These are phyloP conservation scores for Ptyas mucosa DNA, from an alignment of 2,113 vertebrate genomes.

Conservation along the genomic window DNA sequence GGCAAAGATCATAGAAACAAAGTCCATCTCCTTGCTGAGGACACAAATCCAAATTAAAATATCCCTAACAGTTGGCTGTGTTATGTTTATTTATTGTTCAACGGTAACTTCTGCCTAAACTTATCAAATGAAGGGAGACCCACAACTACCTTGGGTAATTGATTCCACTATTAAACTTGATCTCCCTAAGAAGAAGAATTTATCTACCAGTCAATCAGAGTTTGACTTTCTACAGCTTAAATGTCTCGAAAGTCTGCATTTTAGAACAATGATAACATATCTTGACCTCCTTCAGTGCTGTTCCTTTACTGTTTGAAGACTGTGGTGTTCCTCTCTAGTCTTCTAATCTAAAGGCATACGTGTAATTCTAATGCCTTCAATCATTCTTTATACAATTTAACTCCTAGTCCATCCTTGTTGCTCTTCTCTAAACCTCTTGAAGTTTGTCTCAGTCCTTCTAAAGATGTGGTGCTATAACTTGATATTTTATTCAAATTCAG, in stretches of 20 bases:
- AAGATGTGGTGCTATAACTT: not conserved
- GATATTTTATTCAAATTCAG: not conserved
- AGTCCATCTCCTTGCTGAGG: not conserved
- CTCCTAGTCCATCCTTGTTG: not conserved
- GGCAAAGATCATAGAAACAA: not conserved
- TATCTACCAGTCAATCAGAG: not conserved
- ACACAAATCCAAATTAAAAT: not conserved
- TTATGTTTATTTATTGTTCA: no score
- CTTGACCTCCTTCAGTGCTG: not conserved
- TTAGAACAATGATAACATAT: not conserved
- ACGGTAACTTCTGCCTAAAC: not conserved
- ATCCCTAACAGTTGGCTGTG: not conserved
- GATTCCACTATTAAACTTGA: not conserved
- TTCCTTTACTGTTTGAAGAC: not conserved
- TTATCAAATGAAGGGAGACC: not conserved
- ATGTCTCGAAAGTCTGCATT: not conserved
- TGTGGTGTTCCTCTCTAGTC: not conserved
- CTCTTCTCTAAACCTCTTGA: not conserved
- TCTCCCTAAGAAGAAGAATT: not conserved
- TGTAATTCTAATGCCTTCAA: not conserved
- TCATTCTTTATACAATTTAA: not conserved
- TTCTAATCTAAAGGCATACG: not conserved
- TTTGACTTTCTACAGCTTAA: not conserved
- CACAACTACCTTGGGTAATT: not conserved
- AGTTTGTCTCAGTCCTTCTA: not conserved